Base-by-base conservation (phyloP, 1,140 invertebrate genomes). In the Parasteatoda tepidariorum region DNA sequence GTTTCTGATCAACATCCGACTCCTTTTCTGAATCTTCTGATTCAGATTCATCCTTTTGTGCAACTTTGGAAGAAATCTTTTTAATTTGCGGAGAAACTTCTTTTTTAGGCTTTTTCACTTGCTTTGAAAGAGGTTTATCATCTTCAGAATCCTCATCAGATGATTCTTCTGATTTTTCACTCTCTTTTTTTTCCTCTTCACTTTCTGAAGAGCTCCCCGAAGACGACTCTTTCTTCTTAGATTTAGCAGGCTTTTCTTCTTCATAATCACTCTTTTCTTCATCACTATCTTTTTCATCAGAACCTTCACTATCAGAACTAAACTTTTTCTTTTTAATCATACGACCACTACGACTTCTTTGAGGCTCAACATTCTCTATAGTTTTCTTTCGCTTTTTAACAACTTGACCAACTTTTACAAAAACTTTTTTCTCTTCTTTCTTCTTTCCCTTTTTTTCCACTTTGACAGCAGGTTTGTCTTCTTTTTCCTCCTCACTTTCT, bases 291-390 rank as follows among this genome's bases (percentile, higher is more conserved):
- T n/a, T n/a, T 31, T 86, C 85, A 13, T 84, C 78, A 28, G 79
- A 85, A 31, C 68, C 85, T 62, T 85, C 87, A 76, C 88, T 87
- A 75, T 89, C 89, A 81, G 88, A 88, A 15, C 88, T 87, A 90
- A 92, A 86, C 88, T 90, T 90, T 87, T 94, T 94, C 0, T 92
- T 92, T 87, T 93, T 93, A 79, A 94, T 93, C 89, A 94, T 94
- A 33, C 94, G 90, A 0, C 93, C 93, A 87, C 93, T 94, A 30
- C 93, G 91, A 87, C 93, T 94, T 18, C 92, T 88, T 87, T 94
- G 92, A 0, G 88, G 86, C 33, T 38, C 31, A 3, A 11, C n/a
- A 61, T 3, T 15, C 26, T 73, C 67, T 18, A 38, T 3, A 31
- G 28, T 30, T 34, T 31, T 64, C 26, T 83, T 83, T 13, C 68